Evolutionary conservation across 2,888 invertebrate genomes (phyloP), one percentile per base, ranked within the genome.

Genomic region (Trachelus tabidus): DNA sequence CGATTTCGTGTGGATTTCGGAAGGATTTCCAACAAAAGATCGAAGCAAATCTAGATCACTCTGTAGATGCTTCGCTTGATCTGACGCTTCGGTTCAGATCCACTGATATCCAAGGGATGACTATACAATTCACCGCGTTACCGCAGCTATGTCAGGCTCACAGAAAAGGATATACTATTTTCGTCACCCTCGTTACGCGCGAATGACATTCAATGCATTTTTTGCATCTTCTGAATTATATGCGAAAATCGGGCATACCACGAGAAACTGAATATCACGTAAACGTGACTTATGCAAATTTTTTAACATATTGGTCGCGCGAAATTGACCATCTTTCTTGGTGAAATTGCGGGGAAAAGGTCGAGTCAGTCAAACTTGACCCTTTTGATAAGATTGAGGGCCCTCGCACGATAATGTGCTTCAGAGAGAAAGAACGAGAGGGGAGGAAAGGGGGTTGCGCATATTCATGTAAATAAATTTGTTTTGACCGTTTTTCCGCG

Each of bases 401-500:
- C 11, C 68, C 73, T 69, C 31, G 35, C 15, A 35, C 33, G 40
- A 75, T 31, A 30, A 71, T 35, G 35, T 30, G 31, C n/a, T 71
- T 23, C 69, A 30, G 75, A 4, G n/a, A 3, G 71, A 34, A 34
- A 30, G 40, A 4, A 3, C 23, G 35, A 23, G 68, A 1, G 68
- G 15, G 68, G 71, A 12, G 35, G 3, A 12, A 35, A 4, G 37
- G 74, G 76, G 77, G 71, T 73, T 34, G 30, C 31, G 75, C 56
- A 84, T 84, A 82, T 85, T 83, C 74, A 82, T 82, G 83, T 76
- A 85, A 84, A 84, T 84, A 84, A 85, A 84, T 86, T 84, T 83
- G 85, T 84, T 86, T 85, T 86, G 76, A 80, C 79, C 73, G 79
- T 84, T 84, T 86, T 79, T 80, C 74, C 35, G 71, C 73, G 30